Evolutionary conservation across 35 echinoderm and acorn worm species (phyloP), one percentile per base, ranked within the genome.

Genomic region (Hemicentrotus pulcherrimus): DNA sequence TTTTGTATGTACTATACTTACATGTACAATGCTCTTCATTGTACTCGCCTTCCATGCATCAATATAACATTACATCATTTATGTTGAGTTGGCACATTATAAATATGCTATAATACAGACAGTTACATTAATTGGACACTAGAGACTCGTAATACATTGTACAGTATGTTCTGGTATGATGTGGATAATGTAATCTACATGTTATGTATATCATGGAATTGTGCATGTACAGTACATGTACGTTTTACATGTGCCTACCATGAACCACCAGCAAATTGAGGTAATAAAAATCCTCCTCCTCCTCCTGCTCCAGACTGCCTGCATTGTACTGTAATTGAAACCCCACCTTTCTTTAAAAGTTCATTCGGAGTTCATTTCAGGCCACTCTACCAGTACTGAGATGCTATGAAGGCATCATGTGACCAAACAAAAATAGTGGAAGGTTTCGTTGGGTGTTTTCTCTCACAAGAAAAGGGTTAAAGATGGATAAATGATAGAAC

Each of bases 311-410:
- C 88, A 90, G 65, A 78, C 65, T 78, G 65, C 65, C 65, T 90
- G 88, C n/a, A 47, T 41, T 90, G 88, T 90, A 90, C 32, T 90
- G 88, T 90, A 90, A 90, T 90, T 47, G 32, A 90, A 90, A 90
- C 32, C 88, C 88, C 88, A 78, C 88, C 88, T 90, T 47, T 90
- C 32, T 33, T 90, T 8, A 90, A 90, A 47, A 90, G 88, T 90
- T 90, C 88, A 90, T 0, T 2, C 88, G 12, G 18, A 90, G 88
- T 90, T 90, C 88, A 90, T 90, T 47, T 90, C 88, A 90, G 88
- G 88, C 88, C 88, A 90, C 88, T 90, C 88, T 90, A 90, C 88
- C 88, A 47, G 32, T 47, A 30, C 33, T 9, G 12, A 90, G 88
- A 90, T 90, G 88, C 32, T 0, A 45, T 90, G 88, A 31, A 47